phyloP scores from a whole-genome alignment of 2,113 vertebrate genomes.

The Polypterus senegalus region DNA sequence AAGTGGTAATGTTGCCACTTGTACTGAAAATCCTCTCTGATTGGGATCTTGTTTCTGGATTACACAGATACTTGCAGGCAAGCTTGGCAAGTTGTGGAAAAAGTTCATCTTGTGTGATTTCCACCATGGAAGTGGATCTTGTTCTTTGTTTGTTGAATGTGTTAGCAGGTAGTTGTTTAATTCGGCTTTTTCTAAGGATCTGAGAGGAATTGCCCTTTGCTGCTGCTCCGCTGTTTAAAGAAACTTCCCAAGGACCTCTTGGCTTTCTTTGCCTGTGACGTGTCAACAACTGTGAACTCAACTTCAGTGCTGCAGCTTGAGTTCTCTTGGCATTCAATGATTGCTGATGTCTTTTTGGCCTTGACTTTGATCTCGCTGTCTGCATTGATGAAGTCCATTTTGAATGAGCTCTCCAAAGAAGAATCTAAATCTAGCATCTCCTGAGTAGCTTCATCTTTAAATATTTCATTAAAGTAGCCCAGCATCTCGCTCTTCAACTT shows the following conservation, averaged over 20 bases:
- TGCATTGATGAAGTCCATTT: conserved; percentile 18
- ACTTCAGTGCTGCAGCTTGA: conserved; percentile 9
- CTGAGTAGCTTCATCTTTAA: no score
- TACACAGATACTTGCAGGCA: no score
- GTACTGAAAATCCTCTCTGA: no score
- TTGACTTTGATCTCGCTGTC: conserved; percentile 9
- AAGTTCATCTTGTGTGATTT: no score
- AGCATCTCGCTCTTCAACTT: no score
- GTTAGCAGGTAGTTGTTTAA: no score
- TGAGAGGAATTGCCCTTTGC: conserved; percentile 10
- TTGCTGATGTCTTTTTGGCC: conserved; percentile 9
- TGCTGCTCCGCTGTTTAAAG: conserved; percentile 11
- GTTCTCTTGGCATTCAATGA: conserved; percentile 17
- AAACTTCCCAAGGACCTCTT: conserved; percentile 16
- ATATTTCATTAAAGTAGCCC: neutral
- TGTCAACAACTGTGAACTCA: conserved; percentile 2
- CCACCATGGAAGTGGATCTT: no score
- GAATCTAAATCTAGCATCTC: no score
- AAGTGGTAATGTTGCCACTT: no score
- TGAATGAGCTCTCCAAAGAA: conserved; percentile 11
- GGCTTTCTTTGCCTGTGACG: conserved; percentile 6
- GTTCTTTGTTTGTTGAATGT: no score
- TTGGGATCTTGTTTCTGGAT: no score
- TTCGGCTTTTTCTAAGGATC: conserved; percentile 14
- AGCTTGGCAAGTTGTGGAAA: no score